Percentiles rank a stretch among this genome's conserved stretches.
Evolutionary conservation across 2,888 invertebrate species (phyloP).

Genomic region (Strigamia crassipes): DNA sequence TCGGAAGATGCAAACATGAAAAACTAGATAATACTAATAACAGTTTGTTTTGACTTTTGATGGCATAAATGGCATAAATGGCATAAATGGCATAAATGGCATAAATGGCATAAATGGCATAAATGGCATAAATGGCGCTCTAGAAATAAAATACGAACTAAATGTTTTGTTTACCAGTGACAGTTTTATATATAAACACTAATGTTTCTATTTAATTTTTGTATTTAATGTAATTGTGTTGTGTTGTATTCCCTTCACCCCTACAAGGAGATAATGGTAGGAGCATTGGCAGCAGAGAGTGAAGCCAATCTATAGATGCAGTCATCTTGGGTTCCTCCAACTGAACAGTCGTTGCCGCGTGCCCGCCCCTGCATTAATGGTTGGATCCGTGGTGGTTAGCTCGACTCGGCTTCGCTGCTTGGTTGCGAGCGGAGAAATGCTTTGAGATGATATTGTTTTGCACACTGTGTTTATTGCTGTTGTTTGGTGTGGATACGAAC

Average conservation of each 20-base stretch:
- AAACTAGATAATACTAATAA: too few species aligned
- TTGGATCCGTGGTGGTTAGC: conserved; percentile 5
- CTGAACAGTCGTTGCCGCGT: not conserved
- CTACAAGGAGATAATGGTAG: conserved; percentile 20
- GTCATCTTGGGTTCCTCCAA: conserved; percentile 37
- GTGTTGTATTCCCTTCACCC: not conserved
- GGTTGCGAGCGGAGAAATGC: not conserved
- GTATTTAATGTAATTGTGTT: not conserved
- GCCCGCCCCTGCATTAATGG: not conserved
- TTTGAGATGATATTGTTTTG: not conserved
- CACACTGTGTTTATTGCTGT: not conserved
- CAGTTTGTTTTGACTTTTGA: too few species aligned
- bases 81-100: too few species aligned
- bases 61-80: too few species aligned
- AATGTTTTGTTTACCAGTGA: too few species aligned
- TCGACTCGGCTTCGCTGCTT: not conserved
- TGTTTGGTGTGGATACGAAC: not conserved
- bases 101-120: too few species aligned
- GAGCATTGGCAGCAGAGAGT: not conserved
- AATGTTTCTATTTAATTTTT: too few species aligned
- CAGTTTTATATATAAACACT: too few species aligned
- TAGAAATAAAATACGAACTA: too few species aligned
- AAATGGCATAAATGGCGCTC: too few species aligned
- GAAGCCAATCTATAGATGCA: conserved; percentile 37
- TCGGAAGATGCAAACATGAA: too few species aligned